phyloP scores from a whole-genome alignment of 2,797 vertebrate species.

The Sarcoramphus papa region DNA sequence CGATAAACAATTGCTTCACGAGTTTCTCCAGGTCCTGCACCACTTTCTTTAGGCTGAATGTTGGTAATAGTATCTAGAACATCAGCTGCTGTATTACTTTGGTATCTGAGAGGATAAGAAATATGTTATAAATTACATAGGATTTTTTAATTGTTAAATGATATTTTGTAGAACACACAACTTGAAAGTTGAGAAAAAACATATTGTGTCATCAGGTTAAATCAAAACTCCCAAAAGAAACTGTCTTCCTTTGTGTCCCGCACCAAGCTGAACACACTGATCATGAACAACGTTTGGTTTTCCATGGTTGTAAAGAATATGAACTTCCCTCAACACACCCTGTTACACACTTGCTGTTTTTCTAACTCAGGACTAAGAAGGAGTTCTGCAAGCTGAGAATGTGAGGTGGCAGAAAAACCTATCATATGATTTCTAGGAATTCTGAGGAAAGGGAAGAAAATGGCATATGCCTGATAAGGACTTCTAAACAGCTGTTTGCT shows the following conservation, averaged over 20 bases:
- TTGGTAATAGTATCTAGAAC: conserved; percentile 83
- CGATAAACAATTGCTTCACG: conserved; percentile 80
- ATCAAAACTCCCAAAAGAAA: background rate
- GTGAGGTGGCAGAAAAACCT: background rate
- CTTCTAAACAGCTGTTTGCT: background rate
- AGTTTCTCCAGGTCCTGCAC: conserved; percentile 76
- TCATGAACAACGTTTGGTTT: background rate
- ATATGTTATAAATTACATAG: background rate
- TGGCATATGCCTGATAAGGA: background rate
- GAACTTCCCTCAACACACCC: background rate
- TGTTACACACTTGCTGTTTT: background rate
- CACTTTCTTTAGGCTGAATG: conserved; percentile 86
- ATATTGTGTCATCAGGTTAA: background rate
- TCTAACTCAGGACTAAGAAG: background rate
- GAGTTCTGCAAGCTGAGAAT: background rate
- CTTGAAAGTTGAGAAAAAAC: background rate
- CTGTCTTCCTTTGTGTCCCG: background rate
- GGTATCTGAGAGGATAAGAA: conserved; percentile 72
- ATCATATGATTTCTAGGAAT: background rate
- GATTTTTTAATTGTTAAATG: background rate
- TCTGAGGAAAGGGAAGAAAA: background rate
- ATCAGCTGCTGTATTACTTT: conserved; percentile 80
- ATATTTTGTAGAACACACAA: background rate
- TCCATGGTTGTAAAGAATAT: background rate
- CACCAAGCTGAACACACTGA: background rate